Evolutionary conservation across 1,140 invertebrate genomes (phyloP), one percentile per base, ranked within the genome.

Genomic region (Drosophila sp.): DNA sequence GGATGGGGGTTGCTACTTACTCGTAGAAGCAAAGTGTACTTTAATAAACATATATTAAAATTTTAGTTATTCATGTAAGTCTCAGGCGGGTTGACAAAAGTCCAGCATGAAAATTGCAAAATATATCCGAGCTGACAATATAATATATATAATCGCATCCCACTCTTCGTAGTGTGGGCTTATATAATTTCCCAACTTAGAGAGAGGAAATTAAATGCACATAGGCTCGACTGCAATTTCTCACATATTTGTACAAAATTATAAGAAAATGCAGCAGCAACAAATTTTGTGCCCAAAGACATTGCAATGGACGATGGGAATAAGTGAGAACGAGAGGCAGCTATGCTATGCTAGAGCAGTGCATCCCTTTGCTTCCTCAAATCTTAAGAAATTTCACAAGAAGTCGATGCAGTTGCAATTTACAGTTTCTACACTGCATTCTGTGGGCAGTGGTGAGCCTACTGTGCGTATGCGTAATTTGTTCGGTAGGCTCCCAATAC

Each of bases 21-120:
- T 87, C 82, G 87, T 86, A 86, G 58, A 72, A 87, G 71, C 18
- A 34, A 51, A 71, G 54, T 46, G 54, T 46, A 67, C 78, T 79
- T 79, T 87, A 89, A 87, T 87, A 83, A 87, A 89, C 83, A 89
- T 89, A 89, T 87, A 87, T 87, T 87, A 87, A 87, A 87, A 87
- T 87, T 87, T 82, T 89, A 89, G 79, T 89, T 87, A 87, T 87
- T 89, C 81, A 87, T 87, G 83, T 87, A 89, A 89, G 74, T 83
- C 82, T 89, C 72, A 46, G 43, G 59, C 61, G 79, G 61, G 51
- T 84, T 84, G 80, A 83, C 80, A 83, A 80, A 73, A 70, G 76
- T 63, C 8, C 72, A 65, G 63, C 63, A 67, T 45, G 65, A 70
- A 79, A 69, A 69, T 83, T 71, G 64, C 72, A 77, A 86, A 81